Evolutionary conservation across 2,888 invertebrate species (phyloP).

Genomic region (Aleiodes alternator): DNA sequence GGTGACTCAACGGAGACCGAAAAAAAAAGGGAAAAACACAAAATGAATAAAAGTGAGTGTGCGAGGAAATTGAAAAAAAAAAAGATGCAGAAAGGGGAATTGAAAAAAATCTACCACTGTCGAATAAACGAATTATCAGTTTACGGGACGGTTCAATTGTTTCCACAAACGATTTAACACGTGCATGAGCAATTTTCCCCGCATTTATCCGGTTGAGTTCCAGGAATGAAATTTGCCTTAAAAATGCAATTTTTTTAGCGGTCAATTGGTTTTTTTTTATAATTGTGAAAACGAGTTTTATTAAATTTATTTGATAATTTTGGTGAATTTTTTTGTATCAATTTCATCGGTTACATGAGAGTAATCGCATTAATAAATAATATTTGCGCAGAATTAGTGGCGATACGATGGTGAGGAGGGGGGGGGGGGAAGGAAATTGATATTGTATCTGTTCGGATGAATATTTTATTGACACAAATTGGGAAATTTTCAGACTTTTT

Average conservation of each 20-base stretch:
- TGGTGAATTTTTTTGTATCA: too few species aligned
- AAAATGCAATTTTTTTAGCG: too few species aligned
- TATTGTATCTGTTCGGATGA: background rate
- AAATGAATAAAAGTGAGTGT: background rate
- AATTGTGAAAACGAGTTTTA: too few species aligned
- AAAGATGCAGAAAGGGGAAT: background rate
- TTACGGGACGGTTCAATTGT: constrained; percentile 44
- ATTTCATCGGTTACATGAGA: too few species aligned
- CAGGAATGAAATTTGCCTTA: constrained; percentile 3
- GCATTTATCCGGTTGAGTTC: background rate
- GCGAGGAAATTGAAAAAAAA: constrained; percentile 11
- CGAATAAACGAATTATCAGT: constrained; percentile 49
- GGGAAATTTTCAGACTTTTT: background rate
- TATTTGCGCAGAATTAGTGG: too few species aligned
- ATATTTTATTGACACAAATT: background rate
- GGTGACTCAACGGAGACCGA: constrained; percentile 48
- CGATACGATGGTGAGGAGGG: too few species aligned
- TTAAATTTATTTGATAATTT: too few species aligned
- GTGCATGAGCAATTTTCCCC: constrained; percentile 43
- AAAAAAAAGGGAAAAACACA: background rate
- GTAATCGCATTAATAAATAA: too few species aligned
- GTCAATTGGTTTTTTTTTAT: too few species aligned
- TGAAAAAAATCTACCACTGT: constrained; percentile 28
- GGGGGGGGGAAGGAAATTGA: background rate
- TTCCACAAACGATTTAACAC: constrained; percentile 49